Percentiles rank a stretch among this genome's conserved stretches.
phyloP scores from a whole-genome alignment of 2,797 vertebrate species.

The Spheniscus humboldti region DNA sequence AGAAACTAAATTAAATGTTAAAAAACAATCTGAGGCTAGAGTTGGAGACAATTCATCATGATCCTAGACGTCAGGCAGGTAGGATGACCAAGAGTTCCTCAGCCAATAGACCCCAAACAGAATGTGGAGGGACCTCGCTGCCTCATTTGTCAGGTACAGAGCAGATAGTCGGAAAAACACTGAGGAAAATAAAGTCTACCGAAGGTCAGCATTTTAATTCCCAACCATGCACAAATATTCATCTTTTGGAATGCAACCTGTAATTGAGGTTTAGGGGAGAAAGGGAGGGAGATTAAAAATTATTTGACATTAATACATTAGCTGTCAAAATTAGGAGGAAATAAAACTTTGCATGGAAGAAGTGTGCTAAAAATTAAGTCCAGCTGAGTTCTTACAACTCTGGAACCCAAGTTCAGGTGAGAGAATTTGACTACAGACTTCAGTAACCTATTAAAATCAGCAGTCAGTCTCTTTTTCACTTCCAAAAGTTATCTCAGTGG shows the following conservation, averaged over 20 bases:
- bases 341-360: background rate
- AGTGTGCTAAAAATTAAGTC: background rate
- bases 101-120: constrained; percentile 79
- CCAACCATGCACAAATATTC: constrained; percentile 48
- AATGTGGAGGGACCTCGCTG: constrained; percentile 74
- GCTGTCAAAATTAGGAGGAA: constrained; percentile 27
- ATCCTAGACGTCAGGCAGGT: constrained; percentile 86
- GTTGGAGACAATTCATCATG: constrained; percentile 98
- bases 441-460: background rate
- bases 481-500: background rate
- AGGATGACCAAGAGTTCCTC: constrained; percentile 80
- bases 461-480: background rate
- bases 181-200: constrained; percentile 70
- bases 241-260: constrained; percentile 64
- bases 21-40: constrained; percentile 97
- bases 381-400: background rate
- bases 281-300: constrained; percentile 1
- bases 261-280: constrained; percentile 42
- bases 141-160: constrained; percentile 80
- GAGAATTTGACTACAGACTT: background rate
- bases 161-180: constrained; percentile 77
- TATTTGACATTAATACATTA: constrained; percentile 40
- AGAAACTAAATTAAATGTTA: constrained; percentile 99
- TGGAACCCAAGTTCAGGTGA: background rate
- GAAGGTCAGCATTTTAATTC: constrained; percentile 82